These are phyloP conservation scores for Arothron firmamentum DNA, from an alignment of 2,113 vertebrate species.

Conservation along the genomic window DNA sequence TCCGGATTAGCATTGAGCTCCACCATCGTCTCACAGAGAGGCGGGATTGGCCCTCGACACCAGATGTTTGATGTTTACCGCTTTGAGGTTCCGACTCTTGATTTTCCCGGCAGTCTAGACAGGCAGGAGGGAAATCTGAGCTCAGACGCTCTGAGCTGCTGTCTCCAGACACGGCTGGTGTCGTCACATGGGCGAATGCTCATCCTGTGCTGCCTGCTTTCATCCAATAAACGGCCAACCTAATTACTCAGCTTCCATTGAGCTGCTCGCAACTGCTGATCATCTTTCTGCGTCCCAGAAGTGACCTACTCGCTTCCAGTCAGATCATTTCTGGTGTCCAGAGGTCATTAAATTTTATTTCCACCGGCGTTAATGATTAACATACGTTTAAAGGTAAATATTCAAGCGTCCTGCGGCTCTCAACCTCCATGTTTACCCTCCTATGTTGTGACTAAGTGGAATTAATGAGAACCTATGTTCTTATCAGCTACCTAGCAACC, in stretches of 20 bases:
- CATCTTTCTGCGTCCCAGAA: too few relatives aligned
- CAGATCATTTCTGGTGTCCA: constrained; percentile 11
- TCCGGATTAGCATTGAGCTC: constrained; percentile 1
- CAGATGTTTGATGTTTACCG: constrained; percentile 18
- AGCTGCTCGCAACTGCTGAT: neutral
- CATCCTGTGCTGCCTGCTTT: neutral
- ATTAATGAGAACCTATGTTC: constrained; percentile 53
- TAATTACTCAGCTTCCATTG: neutral
- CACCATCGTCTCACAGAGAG: neutral
- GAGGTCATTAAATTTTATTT: constrained; percentile 17
- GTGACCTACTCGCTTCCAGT: neutral
- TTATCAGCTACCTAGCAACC: constrained; percentile 62
- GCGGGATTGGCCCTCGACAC: neutral
- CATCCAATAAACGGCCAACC: neutral
- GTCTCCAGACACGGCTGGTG: neutral
- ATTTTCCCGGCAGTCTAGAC: constrained; percentile 19
- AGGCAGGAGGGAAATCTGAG: neutral
- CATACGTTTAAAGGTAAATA: neutral
- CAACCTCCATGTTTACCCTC: constrained; percentile 14
- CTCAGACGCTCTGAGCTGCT: neutral
- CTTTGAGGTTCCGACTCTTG: constrained; percentile 20
- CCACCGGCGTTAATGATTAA: too few relatives aligned
- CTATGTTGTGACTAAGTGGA: constrained; percentile 35
- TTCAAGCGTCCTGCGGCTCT: constrained; percentile 14
- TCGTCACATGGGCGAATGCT: neutral